Conservation (phyloP, 2,888 invertebrate species). For the Agrilus cyanescens region DNA sequence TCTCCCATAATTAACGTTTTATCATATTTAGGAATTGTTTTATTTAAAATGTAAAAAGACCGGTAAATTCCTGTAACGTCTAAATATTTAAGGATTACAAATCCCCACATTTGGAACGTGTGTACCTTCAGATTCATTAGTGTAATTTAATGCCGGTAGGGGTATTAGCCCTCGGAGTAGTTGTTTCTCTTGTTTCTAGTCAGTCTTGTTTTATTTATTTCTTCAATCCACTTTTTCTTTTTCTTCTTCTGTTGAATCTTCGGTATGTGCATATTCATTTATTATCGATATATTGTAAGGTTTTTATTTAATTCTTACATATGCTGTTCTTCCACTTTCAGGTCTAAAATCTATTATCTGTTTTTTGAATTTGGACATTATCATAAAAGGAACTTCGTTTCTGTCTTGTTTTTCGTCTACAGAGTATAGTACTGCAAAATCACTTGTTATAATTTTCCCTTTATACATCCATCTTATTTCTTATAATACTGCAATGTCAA, state of each 20-base stretch:
- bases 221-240: constrained; percentile 7
- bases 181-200: too few species aligned
- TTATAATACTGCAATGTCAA: constrained; percentile 11
- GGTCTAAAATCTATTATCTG: constrained; percentile 8
- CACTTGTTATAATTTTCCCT: constrained; percentile 10
- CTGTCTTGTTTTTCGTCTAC: constrained; percentile 10
- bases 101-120: too few species aligned
- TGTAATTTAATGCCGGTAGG: too few species aligned
- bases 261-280: constrained; percentile 8
- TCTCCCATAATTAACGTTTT: constrained; percentile 3
- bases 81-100: too few species aligned
- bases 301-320: constrained; percentile 6
- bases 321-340: constrained; percentile 9
- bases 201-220: constrained; percentile 4
- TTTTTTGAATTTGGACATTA: constrained; percentile 4
- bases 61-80: too few species aligned
- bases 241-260: constrained; percentile 6
- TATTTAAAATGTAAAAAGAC: too few species aligned
- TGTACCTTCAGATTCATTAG: too few species aligned
- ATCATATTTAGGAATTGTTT: constrained; percentile 6
- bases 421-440: constrained; percentile 10
- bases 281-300: constrained; percentile 5
- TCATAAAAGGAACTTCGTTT: constrained; percentile 11
- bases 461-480: constrained; percentile 9
- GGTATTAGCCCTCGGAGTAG: too few species aligned